Conservation (phyloP, 2,888 invertebrate species). For the Cephonodes hylas region DNA sequence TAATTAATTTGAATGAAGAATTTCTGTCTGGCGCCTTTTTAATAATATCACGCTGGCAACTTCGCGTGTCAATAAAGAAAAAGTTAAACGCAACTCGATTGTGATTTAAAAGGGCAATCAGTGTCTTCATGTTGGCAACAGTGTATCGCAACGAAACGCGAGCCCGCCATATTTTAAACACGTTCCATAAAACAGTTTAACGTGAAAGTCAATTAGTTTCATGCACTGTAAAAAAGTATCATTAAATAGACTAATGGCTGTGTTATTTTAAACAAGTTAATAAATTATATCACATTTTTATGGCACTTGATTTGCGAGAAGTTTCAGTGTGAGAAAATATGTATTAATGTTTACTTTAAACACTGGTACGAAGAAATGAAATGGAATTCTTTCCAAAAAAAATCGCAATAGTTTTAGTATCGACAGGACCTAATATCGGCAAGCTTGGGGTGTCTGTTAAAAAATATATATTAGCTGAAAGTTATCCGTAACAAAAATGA, state of each 20-base stretch:
- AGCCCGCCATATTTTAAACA: conserved; percentile 12
- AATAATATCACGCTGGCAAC: not conserved
- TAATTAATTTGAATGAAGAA: not conserved
- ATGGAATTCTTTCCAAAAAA: no score
- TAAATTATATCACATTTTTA: conserved; percentile 14
- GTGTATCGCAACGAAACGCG: conserved; percentile 13
- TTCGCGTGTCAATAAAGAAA: not conserved
- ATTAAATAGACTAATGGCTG: conserved; percentile 12
- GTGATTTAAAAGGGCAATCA: conserved; percentile 4
- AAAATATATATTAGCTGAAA: no score
- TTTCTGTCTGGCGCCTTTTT: not conserved
- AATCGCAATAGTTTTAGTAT: no score
- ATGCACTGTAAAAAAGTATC: conserved; percentile 13
- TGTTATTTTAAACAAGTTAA: not conserved
- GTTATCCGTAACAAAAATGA: no score
- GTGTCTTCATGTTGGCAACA: not conserved
- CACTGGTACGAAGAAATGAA: no score
- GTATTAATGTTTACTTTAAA: no score
- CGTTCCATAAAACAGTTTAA: conserved; percentile 6
- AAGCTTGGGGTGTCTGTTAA: no score
- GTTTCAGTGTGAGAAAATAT: not conserved
- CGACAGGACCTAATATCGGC: no score
- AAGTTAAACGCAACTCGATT: not conserved
- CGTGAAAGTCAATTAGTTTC: conserved; percentile 24
- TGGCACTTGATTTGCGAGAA: not conserved